Conservation (phyloP, 2,113 vertebrate genomes). For the Felis chaus region DNA sequence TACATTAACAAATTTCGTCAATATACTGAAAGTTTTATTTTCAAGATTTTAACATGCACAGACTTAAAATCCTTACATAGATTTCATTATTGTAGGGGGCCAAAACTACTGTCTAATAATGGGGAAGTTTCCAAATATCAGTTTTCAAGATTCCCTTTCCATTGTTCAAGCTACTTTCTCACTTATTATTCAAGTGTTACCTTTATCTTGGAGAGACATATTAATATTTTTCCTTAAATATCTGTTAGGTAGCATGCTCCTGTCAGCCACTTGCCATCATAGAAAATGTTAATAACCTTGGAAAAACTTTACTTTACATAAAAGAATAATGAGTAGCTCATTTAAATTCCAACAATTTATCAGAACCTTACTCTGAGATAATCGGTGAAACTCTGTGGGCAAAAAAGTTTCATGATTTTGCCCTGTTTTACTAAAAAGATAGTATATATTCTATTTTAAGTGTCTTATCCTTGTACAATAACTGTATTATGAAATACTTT, state of each 20-base stretch:
- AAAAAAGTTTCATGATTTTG: not conserved
- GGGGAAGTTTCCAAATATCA: not conserved
- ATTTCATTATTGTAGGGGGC: not conserved
- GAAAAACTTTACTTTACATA: not conserved
- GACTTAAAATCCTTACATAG: not conserved
- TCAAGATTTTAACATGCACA: not conserved
- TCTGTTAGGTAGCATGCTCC: not conserved
- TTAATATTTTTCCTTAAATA: not conserved
- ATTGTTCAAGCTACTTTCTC: not conserved
- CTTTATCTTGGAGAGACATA: not conserved
- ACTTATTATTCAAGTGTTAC: not conserved
- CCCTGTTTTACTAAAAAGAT: not conserved
- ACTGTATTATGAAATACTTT: not conserved
- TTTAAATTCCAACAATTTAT: not conserved
- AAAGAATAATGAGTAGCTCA: not conserved
- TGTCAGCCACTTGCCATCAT: not conserved
- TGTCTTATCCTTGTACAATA: not conserved
- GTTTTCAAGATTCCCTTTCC: not conserved
- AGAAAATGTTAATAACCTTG: not conserved
- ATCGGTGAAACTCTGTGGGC: not conserved
- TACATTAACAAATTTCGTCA: not conserved
- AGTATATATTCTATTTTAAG: not conserved
- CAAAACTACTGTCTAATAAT: not conserved
- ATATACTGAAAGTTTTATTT: not conserved
- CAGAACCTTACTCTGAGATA: not conserved